These are phyloP conservation scores for Ibidorhyncha struthersii DNA, from an alignment of 2,113 vertebrate genomes.

Conservation along the genomic window DNA sequence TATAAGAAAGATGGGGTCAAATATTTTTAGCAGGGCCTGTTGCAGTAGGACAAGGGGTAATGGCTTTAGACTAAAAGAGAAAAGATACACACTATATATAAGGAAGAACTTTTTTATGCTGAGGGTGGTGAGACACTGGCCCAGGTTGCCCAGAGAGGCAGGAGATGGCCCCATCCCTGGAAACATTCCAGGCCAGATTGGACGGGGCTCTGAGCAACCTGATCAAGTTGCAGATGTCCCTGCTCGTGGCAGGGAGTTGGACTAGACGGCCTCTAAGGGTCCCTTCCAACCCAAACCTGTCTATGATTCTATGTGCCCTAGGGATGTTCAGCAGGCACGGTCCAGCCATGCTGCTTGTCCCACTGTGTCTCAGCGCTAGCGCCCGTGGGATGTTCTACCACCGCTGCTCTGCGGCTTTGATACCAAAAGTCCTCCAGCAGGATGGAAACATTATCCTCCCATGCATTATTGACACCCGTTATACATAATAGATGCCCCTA, in stretches of 20 bases:
- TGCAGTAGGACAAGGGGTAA: neutral
- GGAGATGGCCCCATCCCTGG: neutral
- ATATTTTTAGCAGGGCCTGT: neutral
- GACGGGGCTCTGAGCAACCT: neutral
- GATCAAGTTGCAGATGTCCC: neutral
- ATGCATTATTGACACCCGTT: accelerated
- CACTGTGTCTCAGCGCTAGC: accelerated
- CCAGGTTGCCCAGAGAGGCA: neutral
- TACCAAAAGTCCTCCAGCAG: neutral
- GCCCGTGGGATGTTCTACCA: accelerated
- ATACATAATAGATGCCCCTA: neutral
- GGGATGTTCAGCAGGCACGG: neutral
- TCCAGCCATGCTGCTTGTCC: accelerated
- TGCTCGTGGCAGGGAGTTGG: neutral
- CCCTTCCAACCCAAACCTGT: neutral
- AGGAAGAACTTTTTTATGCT: neutral
- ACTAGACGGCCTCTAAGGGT: neutral
- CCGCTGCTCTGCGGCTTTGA: neutral
- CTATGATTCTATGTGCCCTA: neutral
- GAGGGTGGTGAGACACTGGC: neutral
- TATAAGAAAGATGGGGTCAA: neutral
- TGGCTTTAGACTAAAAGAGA: neutral
- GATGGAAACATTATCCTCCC: neutral
- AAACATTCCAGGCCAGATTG: neutral
- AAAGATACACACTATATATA: neutral